Conservation (phyloP, 2,797 vertebrate species). For the Ataeniobius toweri region DNA sequence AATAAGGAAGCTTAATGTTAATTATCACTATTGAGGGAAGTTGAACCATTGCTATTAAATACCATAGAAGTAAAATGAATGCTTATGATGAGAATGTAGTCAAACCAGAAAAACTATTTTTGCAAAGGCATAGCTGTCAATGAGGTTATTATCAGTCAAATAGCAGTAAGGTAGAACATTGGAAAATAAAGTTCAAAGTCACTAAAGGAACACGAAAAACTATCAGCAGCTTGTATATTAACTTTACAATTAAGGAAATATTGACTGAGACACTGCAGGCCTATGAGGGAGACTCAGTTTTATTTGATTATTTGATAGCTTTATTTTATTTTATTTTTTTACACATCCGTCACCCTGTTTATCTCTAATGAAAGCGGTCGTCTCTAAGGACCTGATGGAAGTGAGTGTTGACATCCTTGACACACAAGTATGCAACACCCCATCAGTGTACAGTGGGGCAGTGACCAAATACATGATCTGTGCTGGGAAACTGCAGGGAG, state of each 20-base stretch:
- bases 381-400: slow-evolving; percentile 83
- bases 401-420: slow-evolving; percentile 85
- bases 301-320: neutral
- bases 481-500: slow-evolving; percentile 86
- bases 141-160: slow-evolving; percentile 3
- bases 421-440: slow-evolving; percentile 80
- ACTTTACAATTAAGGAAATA: neutral
- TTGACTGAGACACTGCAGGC: neutral
- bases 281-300: neutral
- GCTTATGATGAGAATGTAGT: neutral
- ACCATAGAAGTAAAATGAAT: neutral
- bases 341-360: neutral
- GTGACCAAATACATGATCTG: slow-evolving; percentile 90
- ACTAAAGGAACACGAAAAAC: neutral
- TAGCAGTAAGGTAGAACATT: neutral
- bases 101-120: neutral
- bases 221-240: neutral
- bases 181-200: neutral
- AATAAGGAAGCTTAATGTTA: neutral
- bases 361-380: slow-evolving; percentile 42
- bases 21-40: neutral
- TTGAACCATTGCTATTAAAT: neutral
- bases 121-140: neutral
- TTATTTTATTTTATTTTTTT: neutral
- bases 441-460: slow-evolving; percentile 76